Evolutionary conservation across 2,113 vertebrate species (phyloP), one percentile per base, ranked within the genome.

Genomic region (Laterallus jamaicensis): DNA sequence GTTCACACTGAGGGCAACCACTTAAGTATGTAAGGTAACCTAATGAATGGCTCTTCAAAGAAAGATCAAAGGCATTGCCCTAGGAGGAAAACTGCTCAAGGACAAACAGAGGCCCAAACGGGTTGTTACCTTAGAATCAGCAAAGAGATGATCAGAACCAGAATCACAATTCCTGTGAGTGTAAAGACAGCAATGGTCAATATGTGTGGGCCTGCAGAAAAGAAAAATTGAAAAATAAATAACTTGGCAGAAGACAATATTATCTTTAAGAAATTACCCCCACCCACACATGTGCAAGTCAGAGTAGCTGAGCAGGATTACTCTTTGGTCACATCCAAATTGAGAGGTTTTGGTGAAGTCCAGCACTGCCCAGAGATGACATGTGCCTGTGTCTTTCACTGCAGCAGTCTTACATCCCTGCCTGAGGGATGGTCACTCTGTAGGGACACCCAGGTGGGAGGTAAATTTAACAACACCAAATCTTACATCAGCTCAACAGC

Each of bases 81-180:
- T 35, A 55, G 58, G 50, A 49, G 52, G 63, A 89, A 85, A 85
- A 75, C 19, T 29, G 21, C 56, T 79, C 54, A 75, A 92, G 31
- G 76, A 84, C 54, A 78, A 82, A 82, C 26, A 39, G 67, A 81
- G 63, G n/a, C 60, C 32, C 55, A 81, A 74, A 80, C 59, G 50
- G 5, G 4, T 32, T 70, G n/a, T 49, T 98, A 99, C 99, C 99
- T 98, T 96, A 99, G 98, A 93, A 99, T 98, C 94, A 99, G 97
- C 55, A 99, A 97, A 31, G 99, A 99, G 17, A 99, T 98, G 89
- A 98, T 91, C 21, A 99, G 97, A 92, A 99, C 97, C 84, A 99
- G 94, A 32, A 99, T 94, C 29, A 99, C 97, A 22, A 97, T 98
- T 75, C 98, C 95, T 0, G 98, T 97, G 47, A 99, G 98, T 6